Percentiles rank a stretch among this genome's conserved stretches.
Evolutionary conservation across 2,113 vertebrate genomes (phyloP).

Genomic region (Phaetusa simplex): DNA sequence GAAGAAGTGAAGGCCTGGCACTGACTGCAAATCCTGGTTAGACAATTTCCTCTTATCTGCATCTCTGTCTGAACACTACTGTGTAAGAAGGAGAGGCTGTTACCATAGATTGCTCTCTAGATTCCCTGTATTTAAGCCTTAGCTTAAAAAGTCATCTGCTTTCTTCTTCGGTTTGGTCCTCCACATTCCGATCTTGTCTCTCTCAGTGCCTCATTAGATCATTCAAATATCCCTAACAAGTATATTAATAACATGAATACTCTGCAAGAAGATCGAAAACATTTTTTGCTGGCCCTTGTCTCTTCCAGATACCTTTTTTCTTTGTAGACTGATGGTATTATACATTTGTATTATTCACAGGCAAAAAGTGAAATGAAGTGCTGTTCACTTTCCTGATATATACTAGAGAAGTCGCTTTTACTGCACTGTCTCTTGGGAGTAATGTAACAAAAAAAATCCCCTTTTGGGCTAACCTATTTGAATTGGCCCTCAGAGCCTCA

Average conservation of each 20-base stretch:
- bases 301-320: background rate
- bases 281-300: background rate
- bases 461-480: background rate
- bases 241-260: background rate
- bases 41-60: background rate
- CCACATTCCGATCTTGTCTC: background rate
- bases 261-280: background rate
- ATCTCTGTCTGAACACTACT: background rate
- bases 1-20: background rate
- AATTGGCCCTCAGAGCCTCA: background rate
- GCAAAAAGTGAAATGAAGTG: background rate
- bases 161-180: background rate
- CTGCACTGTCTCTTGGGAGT: rapidly evolving
- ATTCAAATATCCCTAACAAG: background rate
- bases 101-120: background rate
- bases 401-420: background rate
- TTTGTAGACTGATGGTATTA: background rate
- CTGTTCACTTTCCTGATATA: background rate
- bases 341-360: background rate
- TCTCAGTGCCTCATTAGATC: background rate
- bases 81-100: background rate
- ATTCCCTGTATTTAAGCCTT: background rate
- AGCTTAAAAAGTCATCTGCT: background rate
- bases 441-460: background rate
- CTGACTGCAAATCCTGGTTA: background rate